A percentile compares a stretch with the other conserved stretches of the same genome.
Evolutionary conservation across 2,797 vertebrate genomes (phyloP).

Genomic region (Rhinella marina): DNA sequence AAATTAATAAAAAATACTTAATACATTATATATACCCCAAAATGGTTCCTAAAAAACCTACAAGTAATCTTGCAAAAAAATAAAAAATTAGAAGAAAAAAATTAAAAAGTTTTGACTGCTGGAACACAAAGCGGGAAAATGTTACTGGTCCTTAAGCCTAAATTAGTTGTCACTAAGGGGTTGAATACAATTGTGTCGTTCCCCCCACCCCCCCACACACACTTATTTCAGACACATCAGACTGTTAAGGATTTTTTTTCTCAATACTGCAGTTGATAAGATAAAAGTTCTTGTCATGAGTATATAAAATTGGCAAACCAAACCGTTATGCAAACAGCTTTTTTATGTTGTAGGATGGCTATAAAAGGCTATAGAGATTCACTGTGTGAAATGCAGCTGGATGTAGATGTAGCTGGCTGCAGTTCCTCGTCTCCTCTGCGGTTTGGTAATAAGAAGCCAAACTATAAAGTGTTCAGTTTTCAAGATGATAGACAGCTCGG

Average conservation of each 20-base stretch:
- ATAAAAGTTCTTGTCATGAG: not conserved
- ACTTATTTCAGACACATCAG: too few relatives aligned
- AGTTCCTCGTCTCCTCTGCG: not conserved
- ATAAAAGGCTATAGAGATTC: not conserved
- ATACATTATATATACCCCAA: too few relatives aligned
- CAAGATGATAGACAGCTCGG: not conserved
- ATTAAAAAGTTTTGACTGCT: too few relatives aligned
- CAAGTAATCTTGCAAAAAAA: too few relatives aligned
- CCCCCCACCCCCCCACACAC: too few relatives aligned
- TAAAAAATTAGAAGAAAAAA: too few relatives aligned
- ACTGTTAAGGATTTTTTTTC: not conserved
- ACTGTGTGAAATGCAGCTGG: not conserved
- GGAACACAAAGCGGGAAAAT: too few relatives aligned
- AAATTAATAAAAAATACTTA: too few relatives aligned
- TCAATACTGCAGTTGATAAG: not conserved
- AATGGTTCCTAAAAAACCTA: too few relatives aligned
- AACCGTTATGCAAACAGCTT: not conserved
- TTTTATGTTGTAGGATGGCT: not conserved
- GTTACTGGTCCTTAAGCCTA: too few relatives aligned
- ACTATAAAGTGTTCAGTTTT: not conserved
- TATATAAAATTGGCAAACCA: not conserved
- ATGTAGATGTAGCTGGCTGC: conserved; percentile 7
- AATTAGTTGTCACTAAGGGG: too few relatives aligned
- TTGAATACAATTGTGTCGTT: too few relatives aligned
- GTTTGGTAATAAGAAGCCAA: conserved; percentile 4